Percentiles rank a stretch among this genome's conserved stretches.
These are phyloP conservation scores for Theocolax elegans DNA, from an alignment of 1,140 invertebrate species.

Conservation along the genomic window DNA sequence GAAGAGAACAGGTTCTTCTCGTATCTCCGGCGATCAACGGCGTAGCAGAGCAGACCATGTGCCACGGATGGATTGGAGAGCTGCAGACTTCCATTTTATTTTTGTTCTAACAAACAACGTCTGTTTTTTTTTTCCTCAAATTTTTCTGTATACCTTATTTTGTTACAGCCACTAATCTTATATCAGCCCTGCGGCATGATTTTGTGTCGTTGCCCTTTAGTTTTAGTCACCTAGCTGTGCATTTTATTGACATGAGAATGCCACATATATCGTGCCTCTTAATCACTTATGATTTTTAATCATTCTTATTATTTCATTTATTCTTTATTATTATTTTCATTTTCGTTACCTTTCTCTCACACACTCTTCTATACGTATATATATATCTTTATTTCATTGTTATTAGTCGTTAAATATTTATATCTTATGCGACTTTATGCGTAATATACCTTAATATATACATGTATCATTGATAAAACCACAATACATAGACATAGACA, in stretches of 20 bases:
- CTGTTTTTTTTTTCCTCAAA: slow-evolving; percentile 29
- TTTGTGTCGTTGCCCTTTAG: slow-evolving; percentile 66
- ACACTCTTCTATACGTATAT: background rate
- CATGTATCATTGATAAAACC: background rate
- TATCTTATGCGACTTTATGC: background rate
- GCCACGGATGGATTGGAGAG: background rate
- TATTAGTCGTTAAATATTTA: slow-evolving; percentile 27
- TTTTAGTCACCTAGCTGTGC: slow-evolving; percentile 67
- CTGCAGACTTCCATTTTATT: background rate
- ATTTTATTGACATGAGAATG: slow-evolving; percentile 68
- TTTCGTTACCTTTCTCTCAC: background rate
- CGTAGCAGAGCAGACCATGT: slow-evolving; percentile 6
- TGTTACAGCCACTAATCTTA: slow-evolving; percentile 47
- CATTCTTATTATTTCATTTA: slow-evolving; percentile 41
- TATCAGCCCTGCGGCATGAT: slow-evolving; percentile 65
- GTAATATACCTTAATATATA: slow-evolving; percentile 18
- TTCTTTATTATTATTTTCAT: slow-evolving; percentile 17
- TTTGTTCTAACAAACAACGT: background rate
- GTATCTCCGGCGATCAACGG: background rate
- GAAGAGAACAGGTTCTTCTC: slow-evolving; percentile 5
- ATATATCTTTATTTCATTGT: background rate
- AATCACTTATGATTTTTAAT: slow-evolving; percentile 43
- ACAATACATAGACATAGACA: background rate
- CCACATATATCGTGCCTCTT: slow-evolving; percentile 60
- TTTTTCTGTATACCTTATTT: slow-evolving; percentile 25